These are phyloP conservation scores for Morone saxatilis DNA, from an alignment of 2,113 vertebrate species.

Conservation along the genomic window DNA sequence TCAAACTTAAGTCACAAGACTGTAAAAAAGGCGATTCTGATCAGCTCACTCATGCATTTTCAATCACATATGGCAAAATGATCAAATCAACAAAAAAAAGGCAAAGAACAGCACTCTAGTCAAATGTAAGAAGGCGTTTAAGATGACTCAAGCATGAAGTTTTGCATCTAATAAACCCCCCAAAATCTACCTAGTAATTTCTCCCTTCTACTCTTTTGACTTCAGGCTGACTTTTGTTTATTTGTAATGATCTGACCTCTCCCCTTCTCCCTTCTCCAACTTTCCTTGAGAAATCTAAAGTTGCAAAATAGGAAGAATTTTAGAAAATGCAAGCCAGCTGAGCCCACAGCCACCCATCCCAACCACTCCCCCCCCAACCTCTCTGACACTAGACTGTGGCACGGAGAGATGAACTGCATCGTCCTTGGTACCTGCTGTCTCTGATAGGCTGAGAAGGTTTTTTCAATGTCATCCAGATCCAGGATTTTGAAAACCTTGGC, in stretches of 20 bases:
- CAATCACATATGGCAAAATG: slow-evolving; percentile 21
- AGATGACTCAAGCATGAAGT: slow-evolving; percentile 35
- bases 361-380: neutral
- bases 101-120: slow-evolving; percentile 25
- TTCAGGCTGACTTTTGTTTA: neutral
- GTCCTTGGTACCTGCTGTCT: slow-evolving; percentile 93
- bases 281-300: slow-evolving; percentile 32
- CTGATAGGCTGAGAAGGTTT: slow-evolving; percentile 98
- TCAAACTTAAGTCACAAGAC: slow-evolving; percentile 29
- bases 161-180: slow-evolving; percentile 12
- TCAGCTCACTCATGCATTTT: slow-evolving; percentile 66
- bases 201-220: neutral
- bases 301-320: slow-evolving; percentile 26
- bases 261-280: neutral
- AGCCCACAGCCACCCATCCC: neutral
- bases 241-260: neutral
- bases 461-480: slow-evolving; percentile 96
- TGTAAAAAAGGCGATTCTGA: slow-evolving; percentile 32
- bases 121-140: slow-evolving; percentile 7
- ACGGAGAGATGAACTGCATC: neutral
- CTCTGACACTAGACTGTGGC: neutral
- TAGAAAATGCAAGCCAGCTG: slow-evolving; percentile 15
- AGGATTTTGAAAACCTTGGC: slow-evolving; percentile 93
- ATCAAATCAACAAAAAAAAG: slow-evolving; percentile 38
- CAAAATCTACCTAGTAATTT: neutral